phyloP scores from a whole-genome alignment of 2,797 vertebrate species.

The Poecilia gillii region DNA sequence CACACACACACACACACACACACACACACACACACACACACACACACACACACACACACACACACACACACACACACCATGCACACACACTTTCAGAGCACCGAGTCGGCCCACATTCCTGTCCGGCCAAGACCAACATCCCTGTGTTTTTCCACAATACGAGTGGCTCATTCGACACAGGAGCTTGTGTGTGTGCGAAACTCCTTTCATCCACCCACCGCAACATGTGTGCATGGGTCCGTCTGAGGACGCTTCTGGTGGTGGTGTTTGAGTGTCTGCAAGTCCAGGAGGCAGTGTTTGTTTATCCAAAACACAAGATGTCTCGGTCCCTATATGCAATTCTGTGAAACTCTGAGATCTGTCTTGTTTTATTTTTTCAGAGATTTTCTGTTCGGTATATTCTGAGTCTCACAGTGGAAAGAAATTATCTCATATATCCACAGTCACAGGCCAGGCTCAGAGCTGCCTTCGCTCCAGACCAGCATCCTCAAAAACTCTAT shows the following conservation, averaged over 20 bases:
- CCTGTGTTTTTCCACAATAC: slow-evolving; percentile 75
- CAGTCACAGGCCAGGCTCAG: slow-evolving; percentile 57
- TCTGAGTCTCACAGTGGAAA: background rate
- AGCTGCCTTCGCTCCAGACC: slow-evolving; percentile 51
- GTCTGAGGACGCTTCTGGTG: slow-evolving; percentile 15
- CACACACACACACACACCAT: no score
- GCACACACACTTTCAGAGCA: slow-evolving; percentile 16
- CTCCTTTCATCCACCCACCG: slow-evolving; percentile 71
- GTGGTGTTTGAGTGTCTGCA: slow-evolving; percentile 32
- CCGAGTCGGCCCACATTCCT: slow-evolving; percentile 59
- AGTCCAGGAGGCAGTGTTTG: slow-evolving; percentile 55
- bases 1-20: no score
- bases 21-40: no score
- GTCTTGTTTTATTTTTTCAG: slow-evolving; percentile 14
- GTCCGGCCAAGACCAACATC: slow-evolving; percentile 76
- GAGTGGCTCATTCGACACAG: slow-evolving; percentile 65
- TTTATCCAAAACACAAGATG: slow-evolving; percentile 53
- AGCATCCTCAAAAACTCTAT: slow-evolving; percentile 28
- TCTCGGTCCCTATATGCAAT: slow-evolving; percentile 35
- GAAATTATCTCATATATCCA: background rate
- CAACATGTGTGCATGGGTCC: slow-evolving; percentile 51
- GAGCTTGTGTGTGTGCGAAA: slow-evolving; percentile 63
- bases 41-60: no score
- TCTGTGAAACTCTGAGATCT: slow-evolving; percentile 6
- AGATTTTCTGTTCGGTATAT: slow-evolving; percentile 1